phyloP scores from a whole-genome alignment of 2,888 invertebrate genomes.

The Lycaena phlaeas region DNA sequence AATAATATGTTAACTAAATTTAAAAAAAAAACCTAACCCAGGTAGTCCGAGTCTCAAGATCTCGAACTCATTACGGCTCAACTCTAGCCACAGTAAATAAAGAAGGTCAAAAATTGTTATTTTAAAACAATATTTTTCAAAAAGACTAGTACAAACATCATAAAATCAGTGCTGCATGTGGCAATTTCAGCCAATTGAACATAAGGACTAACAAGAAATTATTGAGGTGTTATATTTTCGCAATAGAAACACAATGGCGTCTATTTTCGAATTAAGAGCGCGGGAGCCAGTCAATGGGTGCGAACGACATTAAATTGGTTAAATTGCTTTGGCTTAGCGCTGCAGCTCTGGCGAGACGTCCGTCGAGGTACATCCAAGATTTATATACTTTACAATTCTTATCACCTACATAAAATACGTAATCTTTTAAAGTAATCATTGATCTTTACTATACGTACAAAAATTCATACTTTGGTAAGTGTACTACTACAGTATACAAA shows the following conservation, averaged over 20 bases:
- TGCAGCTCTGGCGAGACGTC: constrained; percentile 43
- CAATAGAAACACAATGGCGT: constrained; percentile 49
- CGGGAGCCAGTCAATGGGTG: constrained; percentile 60
- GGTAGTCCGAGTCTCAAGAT: too few species aligned
- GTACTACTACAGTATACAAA: too few species aligned
- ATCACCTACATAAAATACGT: too few species aligned
- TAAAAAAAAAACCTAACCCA: too few species aligned
- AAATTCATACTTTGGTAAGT: too few species aligned
- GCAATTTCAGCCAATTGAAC: not conserved
- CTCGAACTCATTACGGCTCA: too few species aligned
- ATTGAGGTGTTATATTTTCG: constrained; percentile 30
- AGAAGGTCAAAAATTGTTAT: too few species aligned
- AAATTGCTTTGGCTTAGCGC: constrained; percentile 61
- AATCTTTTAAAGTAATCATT: too few species aligned
- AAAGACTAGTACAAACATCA: not conserved
- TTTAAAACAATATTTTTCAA: not conserved
- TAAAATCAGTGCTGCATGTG: not conserved
- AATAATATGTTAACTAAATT: too few species aligned
- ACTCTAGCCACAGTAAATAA: too few species aligned
- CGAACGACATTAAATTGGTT: constrained; percentile 69
- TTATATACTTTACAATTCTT: not conserved
- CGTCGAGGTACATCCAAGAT: not conserved
- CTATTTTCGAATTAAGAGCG: constrained; percentile 66
- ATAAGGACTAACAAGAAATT: constrained; percentile 3
- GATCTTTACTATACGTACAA: too few species aligned